Evolutionary conservation across 1,140 invertebrate species (phyloP).

Genomic region (Bombus pascuorum): DNA sequence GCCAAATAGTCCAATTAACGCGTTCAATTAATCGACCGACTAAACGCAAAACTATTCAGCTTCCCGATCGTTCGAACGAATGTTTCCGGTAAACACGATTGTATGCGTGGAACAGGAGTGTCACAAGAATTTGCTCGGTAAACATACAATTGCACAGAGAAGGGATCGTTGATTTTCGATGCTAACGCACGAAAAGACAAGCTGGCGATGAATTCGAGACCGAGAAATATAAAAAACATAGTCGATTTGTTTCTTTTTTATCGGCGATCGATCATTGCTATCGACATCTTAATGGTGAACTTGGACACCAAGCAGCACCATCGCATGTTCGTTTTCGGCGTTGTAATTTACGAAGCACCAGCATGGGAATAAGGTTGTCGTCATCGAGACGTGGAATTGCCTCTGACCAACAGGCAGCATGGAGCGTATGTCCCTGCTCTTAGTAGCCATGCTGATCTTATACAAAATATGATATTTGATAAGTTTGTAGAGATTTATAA

Average conservation of each 20-base stretch:
- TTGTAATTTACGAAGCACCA: neutral
- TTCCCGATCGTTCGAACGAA: neutral
- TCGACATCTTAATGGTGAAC: neutral
- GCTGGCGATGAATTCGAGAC: neutral
- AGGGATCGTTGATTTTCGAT: neutral
- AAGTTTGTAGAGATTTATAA: too few relatives aligned
- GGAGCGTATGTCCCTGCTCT: neutral
- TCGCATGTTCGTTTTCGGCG: neutral
- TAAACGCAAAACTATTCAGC: constrained; percentile 16
- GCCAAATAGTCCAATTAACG: neutral
- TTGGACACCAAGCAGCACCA: neutral
- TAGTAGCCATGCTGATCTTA: too few relatives aligned
- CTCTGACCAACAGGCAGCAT: neutral
- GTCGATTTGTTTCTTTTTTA: neutral
- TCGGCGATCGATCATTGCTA: constrained; percentile 24
- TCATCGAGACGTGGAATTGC: neutral
- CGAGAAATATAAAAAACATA: neutral
- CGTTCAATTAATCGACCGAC: constrained; percentile 22
- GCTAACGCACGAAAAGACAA: constrained; percentile 17
- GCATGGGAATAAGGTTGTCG: neutral
- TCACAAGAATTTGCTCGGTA: neutral
- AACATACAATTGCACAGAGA: neutral
- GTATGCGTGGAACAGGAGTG: too few relatives aligned
- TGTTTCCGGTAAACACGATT: neutral
- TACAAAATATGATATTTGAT: too few relatives aligned